These are phyloP conservation scores for Drepana arcuata DNA, from an alignment of 1,140 invertebrate species.

Conservation along the genomic window DNA sequence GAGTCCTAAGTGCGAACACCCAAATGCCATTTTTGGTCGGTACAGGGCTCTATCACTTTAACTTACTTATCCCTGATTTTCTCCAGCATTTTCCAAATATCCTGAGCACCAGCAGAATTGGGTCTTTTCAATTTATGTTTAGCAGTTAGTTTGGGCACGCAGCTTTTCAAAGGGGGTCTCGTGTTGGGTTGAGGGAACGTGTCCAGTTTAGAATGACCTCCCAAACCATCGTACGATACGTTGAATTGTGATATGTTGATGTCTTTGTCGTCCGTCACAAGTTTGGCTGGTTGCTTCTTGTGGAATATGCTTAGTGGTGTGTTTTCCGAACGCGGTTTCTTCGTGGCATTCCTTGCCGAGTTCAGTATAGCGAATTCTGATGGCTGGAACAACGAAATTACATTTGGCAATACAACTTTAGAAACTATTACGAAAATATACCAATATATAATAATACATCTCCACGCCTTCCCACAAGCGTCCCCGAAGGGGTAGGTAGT, in stretches of 20 bases:
- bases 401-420: too few species aligned
- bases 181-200: constrained; percentile 38
- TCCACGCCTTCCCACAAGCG: too few species aligned
- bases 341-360: constrained; percentile 17
- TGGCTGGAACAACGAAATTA: constrained; percentile 30
- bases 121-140: constrained; percentile 43
- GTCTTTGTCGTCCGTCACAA: constrained; percentile 21
- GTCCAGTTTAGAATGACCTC: constrained; percentile 54
- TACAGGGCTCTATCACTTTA: too few species aligned
- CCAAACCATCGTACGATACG: constrained; percentile 50
- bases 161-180: constrained; percentile 18
- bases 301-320: constrained; percentile 36
- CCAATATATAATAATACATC: too few species aligned
- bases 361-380: constrained; percentile 39
- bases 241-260: constrained; percentile 21
- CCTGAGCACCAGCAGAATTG: constrained; percentile 26
- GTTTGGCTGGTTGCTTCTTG: constrained; percentile 25
- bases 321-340: constrained; percentile 3
- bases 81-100: constrained; percentile 37
- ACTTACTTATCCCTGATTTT: constrained; percentile 20
- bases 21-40: too few species aligned
- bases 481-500: too few species aligned
- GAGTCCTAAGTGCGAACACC: too few species aligned
- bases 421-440: too few species aligned
- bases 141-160: constrained; percentile 30